Evolutionary conservation across 2,113 vertebrate species (phyloP).

Genomic region (Corythornis vintsioides): DNA sequence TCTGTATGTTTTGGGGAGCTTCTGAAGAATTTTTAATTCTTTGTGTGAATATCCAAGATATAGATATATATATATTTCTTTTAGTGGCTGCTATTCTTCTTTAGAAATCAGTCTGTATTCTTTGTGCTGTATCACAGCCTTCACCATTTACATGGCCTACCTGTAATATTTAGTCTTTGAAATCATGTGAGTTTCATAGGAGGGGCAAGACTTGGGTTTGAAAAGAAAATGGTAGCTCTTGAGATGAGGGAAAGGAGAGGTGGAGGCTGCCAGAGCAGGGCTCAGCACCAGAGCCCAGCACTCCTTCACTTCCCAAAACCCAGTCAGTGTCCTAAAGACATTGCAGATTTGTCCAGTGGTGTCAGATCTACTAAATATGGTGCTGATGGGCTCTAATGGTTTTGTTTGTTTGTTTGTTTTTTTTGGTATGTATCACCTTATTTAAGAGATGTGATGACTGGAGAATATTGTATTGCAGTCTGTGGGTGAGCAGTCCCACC

Average conservation of each 20-base stretch:
- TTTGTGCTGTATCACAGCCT: slow-evolving; percentile 26
- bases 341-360: not conserved
- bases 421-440: not conserved
- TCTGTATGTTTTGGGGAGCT: slow-evolving; percentile 8
- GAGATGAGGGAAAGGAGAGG: not conserved
- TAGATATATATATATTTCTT: too few species aligned
- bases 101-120: not conserved
- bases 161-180: slow-evolving; percentile 73
- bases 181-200: slow-evolving; percentile 76
- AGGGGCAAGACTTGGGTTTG: slow-evolving; percentile 36
- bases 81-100: not conserved
- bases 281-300: not conserved
- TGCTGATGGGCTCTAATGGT: not conserved
- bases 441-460: not conserved
- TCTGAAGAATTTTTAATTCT: slow-evolving; percentile 31
- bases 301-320: not conserved
- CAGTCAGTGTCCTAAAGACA: not conserved
- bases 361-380: not conserved
- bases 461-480: not conserved
- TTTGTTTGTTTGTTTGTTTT: not conserved
- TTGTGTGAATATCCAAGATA: not conserved
- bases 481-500: not conserved
- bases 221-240: not conserved
- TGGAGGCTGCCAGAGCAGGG: not conserved
- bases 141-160: slow-evolving; percentile 4